phyloP scores from a whole-genome alignment of 2,113 vertebrate species.

The cattle (Bos taurus) region ARS-UCD2.0 NC_037329.1:130254001-130254500 shows the following conservation, averaged over 20 bases:
- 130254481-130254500: not conserved
- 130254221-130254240: not conserved
- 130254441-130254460: fast-evolving
- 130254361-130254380: fast-evolving
- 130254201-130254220: not conserved
- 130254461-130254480: fast-evolving
- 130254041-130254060: not conserved
- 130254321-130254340: fast-evolving
- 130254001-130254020: not conserved
- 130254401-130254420: not conserved
- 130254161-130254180: not conserved
- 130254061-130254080: not conserved
- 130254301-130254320: not conserved
- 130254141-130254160: not conserved
- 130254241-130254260: fast-evolving
- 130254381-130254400: not conserved
- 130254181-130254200: fast-evolving
- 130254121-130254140: not conserved
- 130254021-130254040: not conserved
- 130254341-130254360: not conserved
- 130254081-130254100: not conserved
- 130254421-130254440: not conserved
- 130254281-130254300: not conserved
- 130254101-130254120: not conserved
- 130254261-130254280: fast-evolving